Percentiles rank a stretch among this genome's conserved stretches.
phyloP scores from a whole-genome alignment of 2,888 invertebrate genomes.

The Acleris laterana region DNA sequence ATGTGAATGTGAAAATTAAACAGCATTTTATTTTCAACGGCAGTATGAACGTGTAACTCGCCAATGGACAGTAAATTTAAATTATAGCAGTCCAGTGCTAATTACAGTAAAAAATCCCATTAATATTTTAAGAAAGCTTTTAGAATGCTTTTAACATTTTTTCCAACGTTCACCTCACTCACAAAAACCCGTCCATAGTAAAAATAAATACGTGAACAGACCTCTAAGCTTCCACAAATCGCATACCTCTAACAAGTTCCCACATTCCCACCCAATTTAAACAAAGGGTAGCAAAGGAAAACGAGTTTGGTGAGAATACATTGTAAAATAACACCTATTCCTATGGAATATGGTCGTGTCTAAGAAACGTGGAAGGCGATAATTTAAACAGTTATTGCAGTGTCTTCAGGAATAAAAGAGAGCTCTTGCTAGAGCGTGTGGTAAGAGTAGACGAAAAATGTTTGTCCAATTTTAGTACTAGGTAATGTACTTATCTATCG shows the following conservation, averaged over 20 bases:
- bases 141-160: neutral
- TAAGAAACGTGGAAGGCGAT: slow-evolving; percentile 4
- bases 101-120: too few species aligned
- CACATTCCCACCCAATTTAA: slow-evolving; percentile 32
- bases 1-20: too few species aligned
- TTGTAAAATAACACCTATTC: slow-evolving; percentile 15
- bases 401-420: slow-evolving; percentile 26
- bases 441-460: slow-evolving; percentile 7
- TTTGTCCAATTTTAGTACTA: neutral
- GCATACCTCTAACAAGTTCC: slow-evolving; percentile 28
- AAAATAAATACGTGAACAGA: slow-evolving; percentile 13
- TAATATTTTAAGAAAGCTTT: too few species aligned
- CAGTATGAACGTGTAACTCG: too few species aligned
- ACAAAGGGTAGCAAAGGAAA: slow-evolving; percentile 30
- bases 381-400: slow-evolving; percentile 34
- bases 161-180: neutral
- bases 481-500: neutral
- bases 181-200: slow-evolving; percentile 4
- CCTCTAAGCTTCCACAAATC: slow-evolving; percentile 24
- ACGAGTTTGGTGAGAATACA: slow-evolving; percentile 11
- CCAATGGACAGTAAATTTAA: too few species aligned
- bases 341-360: neutral
- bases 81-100: too few species aligned
- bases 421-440: slow-evolving; percentile 1
- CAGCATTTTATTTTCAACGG: too few species aligned